Evolutionary conservation across 2,113 vertebrate genomes (phyloP).

Genomic region (Gadus chalcogrammus): DNA sequence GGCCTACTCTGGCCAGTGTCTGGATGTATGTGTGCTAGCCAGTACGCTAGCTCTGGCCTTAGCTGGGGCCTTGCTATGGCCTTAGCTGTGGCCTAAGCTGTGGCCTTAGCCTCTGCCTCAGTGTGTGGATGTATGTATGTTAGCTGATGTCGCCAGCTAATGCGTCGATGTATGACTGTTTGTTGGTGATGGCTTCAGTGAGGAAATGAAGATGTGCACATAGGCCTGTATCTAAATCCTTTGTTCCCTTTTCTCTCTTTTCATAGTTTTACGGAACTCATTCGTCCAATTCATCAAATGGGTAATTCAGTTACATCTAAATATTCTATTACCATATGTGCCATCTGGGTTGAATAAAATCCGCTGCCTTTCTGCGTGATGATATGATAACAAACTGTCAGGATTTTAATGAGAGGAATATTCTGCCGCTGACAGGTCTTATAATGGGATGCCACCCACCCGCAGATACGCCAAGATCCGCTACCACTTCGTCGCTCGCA

Average conservation of each 20-base stretch:
- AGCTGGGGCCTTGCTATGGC: too few species aligned
- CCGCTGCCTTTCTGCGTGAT: background rate
- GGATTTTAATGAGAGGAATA: background rate
- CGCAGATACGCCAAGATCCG: constrained; percentile 85
- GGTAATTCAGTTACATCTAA: constrained; percentile 53
- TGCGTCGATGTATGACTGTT: too few species aligned
- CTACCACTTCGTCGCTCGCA: constrained; percentile 90
- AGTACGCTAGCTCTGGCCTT: too few species aligned
- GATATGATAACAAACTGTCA: background rate
- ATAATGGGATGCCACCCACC: constrained; percentile 58
- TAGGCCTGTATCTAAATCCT: background rate
- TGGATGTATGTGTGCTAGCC: too few species aligned
- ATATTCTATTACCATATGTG: background rate
- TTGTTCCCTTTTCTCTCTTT: constrained; percentile 2
- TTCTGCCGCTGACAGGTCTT: constrained; percentile 68
- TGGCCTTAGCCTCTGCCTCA: too few species aligned
- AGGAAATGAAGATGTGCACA: background rate
- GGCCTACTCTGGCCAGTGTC: too few species aligned
- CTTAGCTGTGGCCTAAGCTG: too few species aligned
- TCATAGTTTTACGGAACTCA: constrained; percentile 71
- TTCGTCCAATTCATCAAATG: constrained; percentile 71
- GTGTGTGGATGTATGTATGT: too few species aligned
- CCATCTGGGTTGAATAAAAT: background rate
- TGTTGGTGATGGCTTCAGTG: too few species aligned
- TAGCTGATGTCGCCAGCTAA: too few species aligned